A percentile compares a stretch with the other conserved stretches of the same genome.
Evolutionary conservation across 2,113 vertebrate genomes (phyloP).

Genomic region (Rhynchomys soricoides): DNA sequence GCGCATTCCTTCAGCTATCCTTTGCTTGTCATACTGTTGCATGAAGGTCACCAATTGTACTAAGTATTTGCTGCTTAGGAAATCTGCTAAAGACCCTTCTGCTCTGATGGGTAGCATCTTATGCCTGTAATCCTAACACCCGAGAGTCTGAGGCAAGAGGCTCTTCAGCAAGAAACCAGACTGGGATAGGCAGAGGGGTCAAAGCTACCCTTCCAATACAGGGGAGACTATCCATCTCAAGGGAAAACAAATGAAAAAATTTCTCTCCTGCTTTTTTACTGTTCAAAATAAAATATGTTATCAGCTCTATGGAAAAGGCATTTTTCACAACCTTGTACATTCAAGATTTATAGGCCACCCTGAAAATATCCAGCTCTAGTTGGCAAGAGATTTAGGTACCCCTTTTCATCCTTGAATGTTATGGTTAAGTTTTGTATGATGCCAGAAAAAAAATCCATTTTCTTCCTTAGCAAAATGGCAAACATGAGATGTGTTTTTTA

Average conservation of each 20-base stretch:
- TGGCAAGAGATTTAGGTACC: neutral
- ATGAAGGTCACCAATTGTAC: neutral
- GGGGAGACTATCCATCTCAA: neutral
- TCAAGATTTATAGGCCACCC: neutral
- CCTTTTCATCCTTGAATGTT: neutral
- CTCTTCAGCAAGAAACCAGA: neutral
- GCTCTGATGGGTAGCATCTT: neutral
- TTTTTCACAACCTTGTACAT: neutral
- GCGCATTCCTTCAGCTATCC: neutral
- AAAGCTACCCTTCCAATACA: neutral
- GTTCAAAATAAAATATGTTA: neutral
- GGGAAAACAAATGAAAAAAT: neutral
- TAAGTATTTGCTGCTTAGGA: conserved; percentile 1
- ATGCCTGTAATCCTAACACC: neutral
- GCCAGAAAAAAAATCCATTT: conserved; percentile 34
- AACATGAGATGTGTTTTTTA: neutral
- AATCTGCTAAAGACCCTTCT: neutral
- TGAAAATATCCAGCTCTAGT: neutral
- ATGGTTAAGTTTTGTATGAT: neutral
- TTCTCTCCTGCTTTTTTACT: neutral
- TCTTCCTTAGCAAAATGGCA: conserved; percentile 25
- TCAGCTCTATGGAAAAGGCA: neutral
- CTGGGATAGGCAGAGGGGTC: neutral
- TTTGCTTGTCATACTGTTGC: neutral
- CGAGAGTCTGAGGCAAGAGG: neutral